These are phyloP conservation scores for Thereva nobilitata DNA, from an alignment of 2,888 invertebrate species.

Conservation along the genomic window DNA sequence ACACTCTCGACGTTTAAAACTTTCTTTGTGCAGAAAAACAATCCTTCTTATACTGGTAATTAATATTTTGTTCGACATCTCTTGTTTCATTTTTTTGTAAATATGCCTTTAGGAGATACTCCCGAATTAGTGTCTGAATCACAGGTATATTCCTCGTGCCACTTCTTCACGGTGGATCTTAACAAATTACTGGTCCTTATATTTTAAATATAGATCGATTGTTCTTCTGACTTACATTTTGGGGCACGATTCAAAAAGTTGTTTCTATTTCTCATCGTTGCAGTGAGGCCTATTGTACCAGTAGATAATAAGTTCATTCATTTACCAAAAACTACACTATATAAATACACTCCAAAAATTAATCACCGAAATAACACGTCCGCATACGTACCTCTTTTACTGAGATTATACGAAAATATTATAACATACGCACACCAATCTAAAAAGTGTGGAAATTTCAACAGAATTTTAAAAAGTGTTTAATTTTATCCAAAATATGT, in stretches of 20 bases:
- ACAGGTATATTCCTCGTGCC: neutral
- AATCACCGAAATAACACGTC: too few relatives aligned
- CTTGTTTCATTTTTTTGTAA: neutral
- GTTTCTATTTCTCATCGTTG: slow-evolving; percentile 38
- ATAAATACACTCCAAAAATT: too few relatives aligned
- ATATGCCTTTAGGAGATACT: neutral
- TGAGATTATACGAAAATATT: too few relatives aligned
- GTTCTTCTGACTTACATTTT: neutral
- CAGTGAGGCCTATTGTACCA: too few relatives aligned
- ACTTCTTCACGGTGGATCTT: neutral
- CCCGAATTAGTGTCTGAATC: too few relatives aligned
- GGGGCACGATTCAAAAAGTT: slow-evolving; percentile 34
- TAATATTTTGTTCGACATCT: too few relatives aligned
- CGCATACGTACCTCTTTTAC: too few relatives aligned
- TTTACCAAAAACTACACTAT: too few relatives aligned
- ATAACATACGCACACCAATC: too few relatives aligned
- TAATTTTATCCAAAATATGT: too few relatives aligned
- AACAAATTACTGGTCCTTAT: neutral
- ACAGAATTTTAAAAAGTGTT: too few relatives aligned
- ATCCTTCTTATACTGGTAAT: slow-evolving; percentile 3
- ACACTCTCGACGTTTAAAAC: neutral
- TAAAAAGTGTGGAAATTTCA: too few relatives aligned
- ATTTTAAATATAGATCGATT: neutral
- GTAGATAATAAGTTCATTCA: slow-evolving; percentile 34
- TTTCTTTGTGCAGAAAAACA: slow-evolving; percentile 5